A percentile compares a stretch with the other conserved stretches of the same genome.
phyloP scores from a whole-genome alignment of 2,797 vertebrate species.

The Margarornis squamiger region DNA sequence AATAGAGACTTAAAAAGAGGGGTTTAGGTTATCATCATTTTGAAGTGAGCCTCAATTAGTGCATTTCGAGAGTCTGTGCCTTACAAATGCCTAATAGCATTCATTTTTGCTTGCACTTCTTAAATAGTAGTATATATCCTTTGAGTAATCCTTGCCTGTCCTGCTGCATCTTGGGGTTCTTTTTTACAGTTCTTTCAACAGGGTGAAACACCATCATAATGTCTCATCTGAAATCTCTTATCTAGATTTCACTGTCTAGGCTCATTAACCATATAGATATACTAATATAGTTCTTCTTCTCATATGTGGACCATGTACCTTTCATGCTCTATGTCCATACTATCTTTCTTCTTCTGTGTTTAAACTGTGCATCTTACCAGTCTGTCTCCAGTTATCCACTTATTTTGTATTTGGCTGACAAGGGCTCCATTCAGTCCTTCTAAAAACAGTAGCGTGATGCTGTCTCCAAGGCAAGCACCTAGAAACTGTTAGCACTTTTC shows the following conservation, averaged over 20 bases:
- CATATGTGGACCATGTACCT: accelerated
- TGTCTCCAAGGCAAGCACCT: background rate
- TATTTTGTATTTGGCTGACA: background rate
- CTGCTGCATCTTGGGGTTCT: background rate
- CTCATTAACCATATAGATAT: background rate
- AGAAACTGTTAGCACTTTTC: background rate
- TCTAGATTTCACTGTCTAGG: background rate
- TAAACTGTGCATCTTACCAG: background rate
- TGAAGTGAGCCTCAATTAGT: background rate
- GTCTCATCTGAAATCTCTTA: background rate
- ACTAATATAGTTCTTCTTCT: background rate
- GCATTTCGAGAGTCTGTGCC: background rate
- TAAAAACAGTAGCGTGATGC: background rate
- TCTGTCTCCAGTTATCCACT: background rate
- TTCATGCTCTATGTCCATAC: background rate
- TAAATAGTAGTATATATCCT: background rate
- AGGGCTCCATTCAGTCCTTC: background rate
- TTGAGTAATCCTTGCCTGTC: background rate
- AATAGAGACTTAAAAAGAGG: background rate
- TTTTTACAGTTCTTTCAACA: background rate
- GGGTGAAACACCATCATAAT: background rate
- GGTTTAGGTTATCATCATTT: background rate
- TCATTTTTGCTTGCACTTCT: background rate
- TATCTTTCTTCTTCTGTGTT: background rate
- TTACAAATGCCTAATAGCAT: background rate